Base-by-base conservation (phyloP, 2,113 vertebrate species). In the Saguinus imperator region DNA sequence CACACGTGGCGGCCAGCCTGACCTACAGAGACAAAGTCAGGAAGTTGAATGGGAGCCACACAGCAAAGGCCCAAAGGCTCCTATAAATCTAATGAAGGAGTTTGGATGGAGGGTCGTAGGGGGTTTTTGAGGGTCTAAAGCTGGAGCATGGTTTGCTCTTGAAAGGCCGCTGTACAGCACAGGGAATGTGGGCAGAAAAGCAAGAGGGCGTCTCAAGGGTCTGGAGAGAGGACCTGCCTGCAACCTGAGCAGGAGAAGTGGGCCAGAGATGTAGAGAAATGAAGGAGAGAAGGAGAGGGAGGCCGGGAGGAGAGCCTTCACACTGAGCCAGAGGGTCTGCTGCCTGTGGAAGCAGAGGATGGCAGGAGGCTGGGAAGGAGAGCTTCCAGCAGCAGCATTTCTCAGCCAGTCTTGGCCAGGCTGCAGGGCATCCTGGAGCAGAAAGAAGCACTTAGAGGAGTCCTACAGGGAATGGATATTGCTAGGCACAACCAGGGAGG, bases 391-490 rank as follows among this genome's bases (percentile, higher is more conserved):
- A 9, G 1, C 45, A 6, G 32, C 5, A 0, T 32, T 66, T 72
- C 27, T 9, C 35, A 52, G 73, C 23, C 23, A 6, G n/a, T 14
- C 23, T 50, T 2, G 7, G 25, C 45, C 29, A 58, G 82, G 23
- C 27, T 29, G 13, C 12, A 18, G 45, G 17, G 35, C 3, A 0
- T 25, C n/a, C 52, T 7, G 17, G 48, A 35, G 35, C 17, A 66
- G 27, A n/a, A 88, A 40, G 17, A 9, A 50, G 14, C n/a, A 9
- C 64, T 29, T 4, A 2, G 1, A n/a, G n/a, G 12, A n/a, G 14
- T 21, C 0, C 3, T 23, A 20, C 13, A 0, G 6, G 12, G 80
- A 14, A 32, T 8, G 29, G 1, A 0, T 7, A 2, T 3, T 0
- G 25, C 79, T 40, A 25, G 45, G 14, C 10, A 0, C 21, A 9